Evolutionary conservation across 2,797 vertebrate genomes (phyloP), one percentile per base, ranked within the genome.

Genomic region (Jordanella pulchra): DNA sequence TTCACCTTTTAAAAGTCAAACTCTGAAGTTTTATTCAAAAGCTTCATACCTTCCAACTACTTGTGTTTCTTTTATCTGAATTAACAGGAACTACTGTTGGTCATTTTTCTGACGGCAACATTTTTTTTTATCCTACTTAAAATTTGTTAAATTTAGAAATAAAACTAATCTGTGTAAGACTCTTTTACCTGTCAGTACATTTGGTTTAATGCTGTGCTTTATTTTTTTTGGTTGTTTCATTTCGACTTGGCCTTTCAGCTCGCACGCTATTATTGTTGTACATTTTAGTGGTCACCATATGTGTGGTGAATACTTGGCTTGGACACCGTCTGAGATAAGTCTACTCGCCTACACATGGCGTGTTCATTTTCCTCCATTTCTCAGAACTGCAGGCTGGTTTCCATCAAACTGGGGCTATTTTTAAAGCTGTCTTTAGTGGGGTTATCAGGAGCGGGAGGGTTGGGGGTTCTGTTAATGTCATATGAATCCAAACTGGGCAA

Each of bases 371-470:
- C 84, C 78, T 82, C 66, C 51, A 51, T 87, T 93, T 93, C 93
- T 89, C 89, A 84, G 91, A 93, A 92, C 82, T 83, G 83, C 10
- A 50, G 86, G 86, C 79, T 80, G n/a, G 35, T 81, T 91, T 94
- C 89, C 85, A 87, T 83, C 77, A 71, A 87, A 85, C 77, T 3
- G 2, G 67, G 80, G 84, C 89, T 95, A 95, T 95, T 93, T 95
- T 92, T 95, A 94, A 91, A 86, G 71, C 15, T 0, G 73, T 80
- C 71, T 81, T 84, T 51, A 60, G 3, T 61, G 76, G 73, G 77
- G 78, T 74, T 74, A 72, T 81, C 50, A 10, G 60, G 77, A 63
- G 72, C 44, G 7, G 18, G 35, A 27, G 45, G 45, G 58, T 67
- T 30, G 67, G 77, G 30, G 47, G 11, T 77, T 87, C 53, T 84